Base-by-base conservation (phyloP, 2,797 vertebrate genomes). In the Eutrigla gurnardus region DNA sequence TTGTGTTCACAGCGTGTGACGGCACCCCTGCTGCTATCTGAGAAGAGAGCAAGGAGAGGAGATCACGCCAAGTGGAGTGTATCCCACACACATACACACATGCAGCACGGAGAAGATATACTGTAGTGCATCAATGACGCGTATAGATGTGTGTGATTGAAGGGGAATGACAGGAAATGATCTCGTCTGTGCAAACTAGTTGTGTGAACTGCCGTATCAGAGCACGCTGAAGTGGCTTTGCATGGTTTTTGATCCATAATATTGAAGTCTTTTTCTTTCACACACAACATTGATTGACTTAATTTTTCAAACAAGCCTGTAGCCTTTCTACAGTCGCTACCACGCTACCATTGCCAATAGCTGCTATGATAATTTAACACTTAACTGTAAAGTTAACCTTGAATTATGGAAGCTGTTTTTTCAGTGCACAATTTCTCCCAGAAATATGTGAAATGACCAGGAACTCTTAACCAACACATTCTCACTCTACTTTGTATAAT, bases 1-100 rank as follows among this genome's bases (percentile, higher is more conserved):
- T 79, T 72, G 73, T 86, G 86, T 83, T 89, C 88, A 66, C 87
- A 85, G 89, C 40, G 43, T 88, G 87, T 73, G 65, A 57, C 36
- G 39, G 65, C 59, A 43, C 83, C 81, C 83, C 88, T n/a, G 72
- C 90, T 86, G 82, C 53, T 71, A 4, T 75, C 61, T 61, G 75
- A 65, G 75, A 66, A 39, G 25, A 71, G 36, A 33, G 52, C 40
- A 8, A 7, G 50, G 58, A 65, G 69, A 75, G 65, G 58, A 25
- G 37, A 74, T 35, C 50, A 73, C 9, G 50, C 62, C 45, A 54
- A 69, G 52, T 13, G 6, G 17, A 45, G 54, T 7, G 40, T 42
- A 4, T 11, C 40, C 11, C n/a, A 52, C 50, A 32, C 25, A 53
- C 49, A 50, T 25, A 40, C 14, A 70, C 39, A 9, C 25, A 13